A percentile compares a stretch with the other conserved stretches of the same genome.
Conservation (phyloP, 2,888 invertebrate genomes). For the Pachymerium ferrugineum region DNA sequence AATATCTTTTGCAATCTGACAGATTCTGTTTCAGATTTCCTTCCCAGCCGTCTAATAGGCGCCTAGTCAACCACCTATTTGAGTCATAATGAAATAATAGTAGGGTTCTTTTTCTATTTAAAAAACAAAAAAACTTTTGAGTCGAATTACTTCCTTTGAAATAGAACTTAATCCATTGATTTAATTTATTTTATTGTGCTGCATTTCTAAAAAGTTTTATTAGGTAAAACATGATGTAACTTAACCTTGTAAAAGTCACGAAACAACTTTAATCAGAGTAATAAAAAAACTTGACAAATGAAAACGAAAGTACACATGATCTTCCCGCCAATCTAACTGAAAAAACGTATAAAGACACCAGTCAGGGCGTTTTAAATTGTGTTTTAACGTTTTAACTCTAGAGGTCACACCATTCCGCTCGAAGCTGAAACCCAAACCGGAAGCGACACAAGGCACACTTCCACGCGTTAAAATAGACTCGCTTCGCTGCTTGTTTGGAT, state of each 20-base stretch:
- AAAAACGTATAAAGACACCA: too few species aligned
- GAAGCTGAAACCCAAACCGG: not conserved
- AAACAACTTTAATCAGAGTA: too few species aligned
- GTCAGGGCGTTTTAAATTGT: not conserved
- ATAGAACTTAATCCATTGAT: too few species aligned
- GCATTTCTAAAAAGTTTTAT: too few species aligned
- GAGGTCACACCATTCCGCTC: not conserved
- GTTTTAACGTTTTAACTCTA: not conserved
- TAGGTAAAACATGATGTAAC: too few species aligned
- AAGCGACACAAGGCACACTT: not conserved
- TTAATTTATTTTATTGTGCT: too few species aligned
- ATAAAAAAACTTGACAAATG: too few species aligned
- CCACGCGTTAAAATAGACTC: not conserved
- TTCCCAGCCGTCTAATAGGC: slow-evolving; percentile 4
- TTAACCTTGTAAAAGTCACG: too few species aligned
- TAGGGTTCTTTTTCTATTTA: not conserved
- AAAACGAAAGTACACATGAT: too few species aligned
- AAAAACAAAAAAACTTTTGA: too few species aligned
- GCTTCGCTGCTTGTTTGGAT: not conserved
- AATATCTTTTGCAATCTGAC: slow-evolving; percentile 27
- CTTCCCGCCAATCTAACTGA: too few species aligned
- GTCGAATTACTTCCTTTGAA: too few species aligned
- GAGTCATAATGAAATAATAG: slow-evolving; percentile 11
- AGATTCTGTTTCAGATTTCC: slow-evolving; percentile 25
- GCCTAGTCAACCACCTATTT: slow-evolving; percentile 4